Percentiles rank a stretch among this genome's conserved stretches.
Evolutionary conservation across 1,140 invertebrate genomes (phyloP).

Genomic region (Muscidifurax raptorellus): DNA sequence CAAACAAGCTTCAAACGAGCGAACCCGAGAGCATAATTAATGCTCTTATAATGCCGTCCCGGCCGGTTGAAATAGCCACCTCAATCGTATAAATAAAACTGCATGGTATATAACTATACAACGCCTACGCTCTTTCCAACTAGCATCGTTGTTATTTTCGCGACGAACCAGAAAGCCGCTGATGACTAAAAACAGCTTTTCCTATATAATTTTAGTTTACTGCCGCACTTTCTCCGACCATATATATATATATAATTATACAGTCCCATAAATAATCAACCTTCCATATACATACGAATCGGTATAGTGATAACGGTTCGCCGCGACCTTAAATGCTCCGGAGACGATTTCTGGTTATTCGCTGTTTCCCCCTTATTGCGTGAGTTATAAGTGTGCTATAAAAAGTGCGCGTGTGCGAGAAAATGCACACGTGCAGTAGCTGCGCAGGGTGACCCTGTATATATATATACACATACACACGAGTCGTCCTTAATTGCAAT

Average conservation of each 20-base stretch:
- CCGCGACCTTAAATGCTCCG: no score
- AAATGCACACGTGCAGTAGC: neutral
- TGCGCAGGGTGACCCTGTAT: neutral
- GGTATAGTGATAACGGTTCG: no score
- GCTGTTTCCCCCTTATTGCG: no score
- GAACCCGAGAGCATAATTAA: neutral
- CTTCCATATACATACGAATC: no score
- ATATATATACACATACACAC: neutral
- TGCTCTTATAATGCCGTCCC: neutral
- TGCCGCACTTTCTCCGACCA: neutral
- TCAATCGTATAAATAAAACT: neutral
- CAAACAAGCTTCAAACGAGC: neutral
- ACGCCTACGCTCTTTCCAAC: no score
- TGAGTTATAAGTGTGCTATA: no score
- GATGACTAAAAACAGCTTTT: no score
- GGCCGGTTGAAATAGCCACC: neutral
- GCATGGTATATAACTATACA: neutral
- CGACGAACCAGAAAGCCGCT: neutral
- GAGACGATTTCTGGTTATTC: no score
- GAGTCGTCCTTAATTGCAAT: slow-evolving; percentile 21
- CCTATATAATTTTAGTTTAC: no score
- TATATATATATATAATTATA: no score
- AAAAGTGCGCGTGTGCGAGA: slow-evolving; percentile 19
- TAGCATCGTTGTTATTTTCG: neutral
- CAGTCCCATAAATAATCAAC: no score